These are phyloP conservation scores for Phoxinus dragarum DNA, from an alignment of 2,797 vertebrate species.

Conservation along the genomic window DNA sequence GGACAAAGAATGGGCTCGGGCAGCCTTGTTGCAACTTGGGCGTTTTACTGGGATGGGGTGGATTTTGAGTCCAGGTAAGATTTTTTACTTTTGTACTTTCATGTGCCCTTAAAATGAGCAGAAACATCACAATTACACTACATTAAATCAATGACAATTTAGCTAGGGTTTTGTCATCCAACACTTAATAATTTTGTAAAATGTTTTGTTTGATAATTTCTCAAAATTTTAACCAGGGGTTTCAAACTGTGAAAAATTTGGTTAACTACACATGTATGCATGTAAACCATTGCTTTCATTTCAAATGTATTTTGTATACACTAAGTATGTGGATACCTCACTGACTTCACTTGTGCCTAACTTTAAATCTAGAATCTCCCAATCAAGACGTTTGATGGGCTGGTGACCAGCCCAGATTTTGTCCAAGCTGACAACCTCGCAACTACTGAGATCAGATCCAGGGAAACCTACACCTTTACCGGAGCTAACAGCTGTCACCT, in stretches of 20 bases:
- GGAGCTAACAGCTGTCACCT: background rate
- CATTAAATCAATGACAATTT: constrained; percentile 1
- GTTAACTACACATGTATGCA: constrained; percentile 1
- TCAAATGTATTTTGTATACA: constrained; percentile 28
- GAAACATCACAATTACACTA: constrained; percentile 12
- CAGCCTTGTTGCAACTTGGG: no score
- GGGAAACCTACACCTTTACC: constrained; percentile 41
- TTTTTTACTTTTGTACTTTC: background rate
- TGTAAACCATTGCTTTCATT: constrained; percentile 25
- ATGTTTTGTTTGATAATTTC: background rate
- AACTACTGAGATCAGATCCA: constrained; percentile 47
- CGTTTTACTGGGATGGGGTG: no score
- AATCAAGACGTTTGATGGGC: constrained; percentile 17
- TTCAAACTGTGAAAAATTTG: background rate
- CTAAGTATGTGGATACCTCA: background rate
- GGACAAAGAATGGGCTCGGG: no score
- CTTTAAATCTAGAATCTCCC: background rate
- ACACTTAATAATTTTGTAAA: background rate
- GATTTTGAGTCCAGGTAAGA: background rate
- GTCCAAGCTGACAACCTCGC: constrained; percentile 11
- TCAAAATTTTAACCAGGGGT: background rate
- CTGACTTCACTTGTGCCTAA: background rate
- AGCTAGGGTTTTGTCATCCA: background rate
- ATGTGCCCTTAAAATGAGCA: background rate
- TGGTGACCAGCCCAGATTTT: constrained; percentile 29